phyloP scores from a whole-genome alignment of 2,113 vertebrate genomes.

The Etheostoma cragini region DNA sequence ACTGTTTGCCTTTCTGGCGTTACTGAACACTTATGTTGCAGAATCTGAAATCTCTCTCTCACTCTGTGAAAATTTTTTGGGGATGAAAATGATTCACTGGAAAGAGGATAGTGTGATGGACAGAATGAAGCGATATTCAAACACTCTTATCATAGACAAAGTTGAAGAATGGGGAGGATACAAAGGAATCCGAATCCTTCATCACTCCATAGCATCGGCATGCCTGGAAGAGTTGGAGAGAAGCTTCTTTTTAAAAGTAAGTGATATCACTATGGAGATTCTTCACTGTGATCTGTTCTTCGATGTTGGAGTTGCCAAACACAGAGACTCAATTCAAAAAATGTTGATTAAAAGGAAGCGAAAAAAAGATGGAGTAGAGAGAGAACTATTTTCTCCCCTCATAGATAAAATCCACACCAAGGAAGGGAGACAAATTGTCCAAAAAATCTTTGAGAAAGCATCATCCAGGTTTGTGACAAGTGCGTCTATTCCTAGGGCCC shows the following conservation, averaged over 20 bases:
- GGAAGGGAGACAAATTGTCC: constrained; percentile 40
- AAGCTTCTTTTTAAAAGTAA: background rate
- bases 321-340: constrained; percentile 18
- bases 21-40: constrained; percentile 57
- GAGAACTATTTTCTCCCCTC: constrained; percentile 68
- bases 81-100: background rate
- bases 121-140: constrained; percentile 57
- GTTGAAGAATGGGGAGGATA: constrained; percentile 26
- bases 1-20: constrained; percentile 51
- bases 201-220: constrained; percentile 53
- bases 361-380: constrained; percentile 52
- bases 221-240: constrained; percentile 61
- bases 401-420: constrained; percentile 57
- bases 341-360: constrained; percentile 70
- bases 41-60: constrained; percentile 53
- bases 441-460: constrained; percentile 71
- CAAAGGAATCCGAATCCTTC: constrained; percentile 51
- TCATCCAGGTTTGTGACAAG: constrained; percentile 55
- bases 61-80: constrained; percentile 62
- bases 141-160: constrained; percentile 38
- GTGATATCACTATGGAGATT: constrained; percentile 30
- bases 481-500: constrained; percentile 67
- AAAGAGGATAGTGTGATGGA: constrained; percentile 10
- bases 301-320: constrained; percentile 49
- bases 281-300: constrained; percentile 74